Evolutionary conservation across 2,113 vertebrate species (phyloP).

Genomic region (Phasianus colchicus): DNA sequence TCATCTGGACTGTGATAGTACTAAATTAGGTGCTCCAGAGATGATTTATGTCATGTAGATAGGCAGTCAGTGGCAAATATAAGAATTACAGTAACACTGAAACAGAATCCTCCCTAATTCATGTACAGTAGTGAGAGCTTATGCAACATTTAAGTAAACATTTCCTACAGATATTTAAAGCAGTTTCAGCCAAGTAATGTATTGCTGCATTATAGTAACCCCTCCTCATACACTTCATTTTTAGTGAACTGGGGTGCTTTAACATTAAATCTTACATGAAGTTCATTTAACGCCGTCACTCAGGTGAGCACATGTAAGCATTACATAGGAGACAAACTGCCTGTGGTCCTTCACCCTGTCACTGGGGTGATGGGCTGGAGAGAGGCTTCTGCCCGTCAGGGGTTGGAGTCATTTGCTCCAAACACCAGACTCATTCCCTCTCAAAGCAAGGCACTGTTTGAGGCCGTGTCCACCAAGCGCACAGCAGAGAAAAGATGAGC

Average conservation of each 20-base stretch:
- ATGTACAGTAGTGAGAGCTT: slow-evolving; percentile 27
- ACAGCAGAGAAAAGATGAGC: neutral
- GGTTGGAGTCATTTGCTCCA: neutral
- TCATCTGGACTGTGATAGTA: slow-evolving; percentile 65
- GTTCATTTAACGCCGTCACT: neutral
- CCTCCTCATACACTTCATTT: neutral
- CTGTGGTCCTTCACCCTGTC: neutral
- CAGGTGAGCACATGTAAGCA: neutral
- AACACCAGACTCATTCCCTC: neutral
- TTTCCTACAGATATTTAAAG: neutral
- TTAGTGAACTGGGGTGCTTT: neutral
- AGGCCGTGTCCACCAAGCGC: neutral
- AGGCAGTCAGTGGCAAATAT: slow-evolving; percentile 27
- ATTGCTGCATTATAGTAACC: neutral
- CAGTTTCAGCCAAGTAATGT: neutral
- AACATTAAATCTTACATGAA: neutral
- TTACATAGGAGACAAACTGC: neutral
- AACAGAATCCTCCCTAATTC: slow-evolving; percentile 29
- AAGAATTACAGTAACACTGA: slow-evolving; percentile 37
- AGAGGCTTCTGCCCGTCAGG: neutral
- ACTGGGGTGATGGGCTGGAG: neutral
- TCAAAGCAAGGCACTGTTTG: neutral
- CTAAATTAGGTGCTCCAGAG: slow-evolving; percentile 62
- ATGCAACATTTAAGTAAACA: slow-evolving; percentile 31
- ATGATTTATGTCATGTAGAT: slow-evolving; percentile 57